Base-by-base conservation (phyloP, 2,113 vertebrate genomes). In the Embiotoca jacksoni region DNA sequence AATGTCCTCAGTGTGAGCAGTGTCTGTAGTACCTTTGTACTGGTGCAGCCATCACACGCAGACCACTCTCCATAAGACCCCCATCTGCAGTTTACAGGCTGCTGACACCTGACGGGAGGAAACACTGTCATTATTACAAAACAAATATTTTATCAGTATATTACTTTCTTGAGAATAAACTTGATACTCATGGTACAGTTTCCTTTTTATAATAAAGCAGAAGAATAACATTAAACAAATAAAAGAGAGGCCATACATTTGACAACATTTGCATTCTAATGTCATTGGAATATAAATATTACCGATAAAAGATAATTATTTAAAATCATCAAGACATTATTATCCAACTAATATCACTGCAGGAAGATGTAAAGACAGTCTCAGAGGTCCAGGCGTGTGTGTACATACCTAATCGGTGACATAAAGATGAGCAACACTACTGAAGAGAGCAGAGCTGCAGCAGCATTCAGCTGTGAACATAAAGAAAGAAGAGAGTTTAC, bases 1-100 rank as follows among this genome's bases (percentile, higher is more conserved):
- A 23, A 23, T 23, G 23, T 23, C 23, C 23, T 23, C 6, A 44
- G 41, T 44, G 6, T 2, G 61, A 36, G 5, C 23, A 37, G 41
- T 44, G 41, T 63, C 36, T 77, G 32, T 35, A 33, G 30, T 84
- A 94, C 93, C 93, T 90, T 90, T 57, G 90, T 91, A 0, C 66
- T 94, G 37, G 94, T 95, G 85, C 97, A 98, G 62, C 96, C 96
- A 7, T 95, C 95, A 58, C 97, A 99, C 63, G 96, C 97, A 0
- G 97, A 96, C 98, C 98, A 99, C 7, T 92, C 89, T 39, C 94
- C 95, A 67, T 93, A 98, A 15, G 93, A 46, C 23, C 88, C 94
- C 97, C 97, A 99, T 69, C 58, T 92, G 82, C 98, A 99, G 74
- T 95, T 91, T n/a, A 97, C 53, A 1, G 89, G 93, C 67, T 58